phyloP scores from a whole-genome alignment of 2,888 invertebrate genomes.

The Plemyria rubiginata region DNA sequence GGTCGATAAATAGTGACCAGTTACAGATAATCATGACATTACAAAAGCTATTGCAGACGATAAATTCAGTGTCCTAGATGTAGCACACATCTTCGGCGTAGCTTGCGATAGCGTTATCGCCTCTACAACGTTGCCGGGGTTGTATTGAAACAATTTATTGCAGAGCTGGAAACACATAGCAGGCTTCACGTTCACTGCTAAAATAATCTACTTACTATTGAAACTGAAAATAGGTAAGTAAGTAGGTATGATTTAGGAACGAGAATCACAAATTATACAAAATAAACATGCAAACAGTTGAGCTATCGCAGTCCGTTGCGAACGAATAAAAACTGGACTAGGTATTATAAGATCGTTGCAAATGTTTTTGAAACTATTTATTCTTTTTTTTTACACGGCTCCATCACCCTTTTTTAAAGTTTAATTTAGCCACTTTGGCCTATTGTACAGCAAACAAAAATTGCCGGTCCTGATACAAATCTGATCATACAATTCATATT shows the following conservation, averaged over 20 bases:
- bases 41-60: constrained; percentile 21
- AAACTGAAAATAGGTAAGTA: background rate
- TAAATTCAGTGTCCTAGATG: constrained; percentile 31
- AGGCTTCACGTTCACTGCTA: background rate
- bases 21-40: constrained; percentile 34
- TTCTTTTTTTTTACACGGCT: background rate
- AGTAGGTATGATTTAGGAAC: too few relatives aligned
- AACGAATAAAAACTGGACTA: too few relatives aligned
- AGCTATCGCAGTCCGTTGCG: too few relatives aligned
- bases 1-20: constrained; percentile 30
- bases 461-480: constrained; percentile 21
- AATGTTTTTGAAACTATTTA: background rate
- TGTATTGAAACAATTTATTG: constrained; percentile 24
- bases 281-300: too few relatives aligned
- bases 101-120: constrained; percentile 31
- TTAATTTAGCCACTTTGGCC: constrained; percentile 2
- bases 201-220: background rate
- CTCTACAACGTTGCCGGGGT: constrained; percentile 11
- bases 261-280: too few relatives aligned
- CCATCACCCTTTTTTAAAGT: background rate
- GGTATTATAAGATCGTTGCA: too few relatives aligned
- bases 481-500: constrained; percentile 30
- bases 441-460: constrained; percentile 32
- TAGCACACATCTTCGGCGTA: constrained; percentile 23
- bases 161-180: background rate